These are phyloP conservation scores for Myiozetetes cayanensis DNA, from an alignment of 2,113 vertebrate genomes.

Conservation along the genomic window DNA sequence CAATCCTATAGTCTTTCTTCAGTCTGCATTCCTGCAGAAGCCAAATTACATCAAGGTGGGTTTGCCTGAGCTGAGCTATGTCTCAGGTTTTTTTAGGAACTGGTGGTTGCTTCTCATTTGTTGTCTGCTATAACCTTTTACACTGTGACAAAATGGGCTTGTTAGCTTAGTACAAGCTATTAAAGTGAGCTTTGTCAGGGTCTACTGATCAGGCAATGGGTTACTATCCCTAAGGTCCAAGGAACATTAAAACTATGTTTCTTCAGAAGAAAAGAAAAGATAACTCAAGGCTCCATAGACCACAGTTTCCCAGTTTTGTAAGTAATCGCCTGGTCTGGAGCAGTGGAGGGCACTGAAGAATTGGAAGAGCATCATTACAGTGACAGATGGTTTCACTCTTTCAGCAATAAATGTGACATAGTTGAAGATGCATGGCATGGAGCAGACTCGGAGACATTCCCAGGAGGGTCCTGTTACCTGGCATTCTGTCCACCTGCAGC, in stretches of 20 bases:
- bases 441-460: background rate
- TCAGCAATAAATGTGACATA: slow-evolving; percentile 45
- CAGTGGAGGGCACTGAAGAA: background rate
- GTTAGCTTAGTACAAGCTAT: background rate
- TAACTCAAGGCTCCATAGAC: background rate
- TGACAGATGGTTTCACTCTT: slow-evolving; percentile 26
- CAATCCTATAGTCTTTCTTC: background rate
- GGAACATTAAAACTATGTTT: background rate
- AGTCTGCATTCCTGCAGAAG: background rate
- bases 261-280: background rate
- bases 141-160: background rate
- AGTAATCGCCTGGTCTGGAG: background rate
- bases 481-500: background rate
- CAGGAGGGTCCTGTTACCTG: background rate
- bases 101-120: background rate
- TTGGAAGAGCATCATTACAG: background rate
- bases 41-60: background rate
- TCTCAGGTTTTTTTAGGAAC: background rate
- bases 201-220: background rate
- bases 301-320: background rate
- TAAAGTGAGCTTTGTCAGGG: background rate
- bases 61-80: background rate
- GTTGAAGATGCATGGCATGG: slow-evolving; percentile 24
- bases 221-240: background rate
- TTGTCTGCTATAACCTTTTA: background rate